Conservation (phyloP, 2,888 invertebrate genomes). For the Hedya salicella region DNA sequence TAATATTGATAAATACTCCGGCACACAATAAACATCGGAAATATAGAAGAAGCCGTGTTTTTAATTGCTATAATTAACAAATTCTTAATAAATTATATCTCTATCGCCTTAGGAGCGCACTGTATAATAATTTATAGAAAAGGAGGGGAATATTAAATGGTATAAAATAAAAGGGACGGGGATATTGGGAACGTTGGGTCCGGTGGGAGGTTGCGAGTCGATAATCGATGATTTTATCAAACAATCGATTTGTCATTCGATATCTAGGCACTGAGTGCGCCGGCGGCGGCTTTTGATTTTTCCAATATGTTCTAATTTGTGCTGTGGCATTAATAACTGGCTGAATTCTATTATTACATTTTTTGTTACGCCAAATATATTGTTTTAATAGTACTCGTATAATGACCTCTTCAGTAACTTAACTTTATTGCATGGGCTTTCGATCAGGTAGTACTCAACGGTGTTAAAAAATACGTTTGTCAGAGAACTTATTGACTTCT, state of each 20-base stretch:
- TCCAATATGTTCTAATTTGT: constrained; percentile 42
- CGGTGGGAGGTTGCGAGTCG: constrained; percentile 42
- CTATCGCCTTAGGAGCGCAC: constrained; percentile 45
- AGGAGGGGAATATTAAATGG: constrained; percentile 33
- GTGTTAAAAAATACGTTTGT: too few relatives aligned
- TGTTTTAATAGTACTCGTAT: constrained; percentile 23
- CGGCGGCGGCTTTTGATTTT: constrained; percentile 41
- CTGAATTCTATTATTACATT: constrained; percentile 37
- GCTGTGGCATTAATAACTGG: constrained; percentile 30
- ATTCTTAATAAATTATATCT: constrained; percentile 46
- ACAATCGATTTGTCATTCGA: constrained; percentile 47
- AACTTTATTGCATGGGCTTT: neutral
- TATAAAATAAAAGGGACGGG: constrained; percentile 31
- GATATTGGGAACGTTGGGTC: constrained; percentile 39
- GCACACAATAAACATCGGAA: constrained; percentile 45
- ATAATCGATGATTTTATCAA: constrained; percentile 48
- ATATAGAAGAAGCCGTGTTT: constrained; percentile 44
- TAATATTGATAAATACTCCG: constrained; percentile 44
- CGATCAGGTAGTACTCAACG: too few relatives aligned
- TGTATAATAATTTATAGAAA: constrained; percentile 42
- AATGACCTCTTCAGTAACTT: neutral
- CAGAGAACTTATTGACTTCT: too few relatives aligned
- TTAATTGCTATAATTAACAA: constrained; percentile 48
- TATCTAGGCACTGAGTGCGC: constrained; percentile 43
- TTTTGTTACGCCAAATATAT: constrained; percentile 30